Evolutionary conservation across 2,113 vertebrate species (phyloP).

Genomic region (Acinonyx jubatus): DNA sequence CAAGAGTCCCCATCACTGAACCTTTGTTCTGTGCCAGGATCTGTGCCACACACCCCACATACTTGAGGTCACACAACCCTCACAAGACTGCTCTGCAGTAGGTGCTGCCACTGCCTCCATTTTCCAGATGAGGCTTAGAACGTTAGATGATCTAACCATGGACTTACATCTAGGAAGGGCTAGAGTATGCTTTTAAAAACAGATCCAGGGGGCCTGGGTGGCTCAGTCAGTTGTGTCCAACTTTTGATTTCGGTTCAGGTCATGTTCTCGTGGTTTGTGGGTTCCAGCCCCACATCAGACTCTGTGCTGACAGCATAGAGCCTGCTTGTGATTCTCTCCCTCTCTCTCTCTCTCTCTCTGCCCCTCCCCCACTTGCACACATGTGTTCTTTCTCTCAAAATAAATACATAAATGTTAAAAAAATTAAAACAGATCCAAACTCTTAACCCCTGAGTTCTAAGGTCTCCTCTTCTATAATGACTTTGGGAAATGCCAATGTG

Average conservation of each 20-base stretch:
- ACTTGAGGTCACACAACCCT: neutral
- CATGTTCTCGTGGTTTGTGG: neutral
- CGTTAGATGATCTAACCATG: fast-evolving
- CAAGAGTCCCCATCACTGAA: neutral
- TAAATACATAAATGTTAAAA: neutral
- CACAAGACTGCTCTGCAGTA: neutral
- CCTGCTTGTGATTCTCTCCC: neutral
- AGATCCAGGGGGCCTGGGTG: neutral
- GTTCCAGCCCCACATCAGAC: neutral
- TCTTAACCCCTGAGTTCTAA: neutral
- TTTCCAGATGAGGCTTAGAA: neutral
- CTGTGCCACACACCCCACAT: neutral
- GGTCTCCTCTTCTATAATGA: neutral
- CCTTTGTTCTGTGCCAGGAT: neutral
- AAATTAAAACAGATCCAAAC: neutral
- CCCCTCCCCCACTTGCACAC: neutral
- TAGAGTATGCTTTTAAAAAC: neutral
- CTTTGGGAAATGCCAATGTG: neutral
- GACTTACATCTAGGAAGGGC: neutral
- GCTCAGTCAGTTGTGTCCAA: neutral
- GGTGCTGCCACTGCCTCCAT: neutral
- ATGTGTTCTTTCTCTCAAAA: neutral
- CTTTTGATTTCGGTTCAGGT: neutral
- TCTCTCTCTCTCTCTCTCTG: neutral
- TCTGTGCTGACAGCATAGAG: neutral